Conservation (phyloP, 2,888 invertebrate genomes). For the Drosophila macrospina region DNA sequence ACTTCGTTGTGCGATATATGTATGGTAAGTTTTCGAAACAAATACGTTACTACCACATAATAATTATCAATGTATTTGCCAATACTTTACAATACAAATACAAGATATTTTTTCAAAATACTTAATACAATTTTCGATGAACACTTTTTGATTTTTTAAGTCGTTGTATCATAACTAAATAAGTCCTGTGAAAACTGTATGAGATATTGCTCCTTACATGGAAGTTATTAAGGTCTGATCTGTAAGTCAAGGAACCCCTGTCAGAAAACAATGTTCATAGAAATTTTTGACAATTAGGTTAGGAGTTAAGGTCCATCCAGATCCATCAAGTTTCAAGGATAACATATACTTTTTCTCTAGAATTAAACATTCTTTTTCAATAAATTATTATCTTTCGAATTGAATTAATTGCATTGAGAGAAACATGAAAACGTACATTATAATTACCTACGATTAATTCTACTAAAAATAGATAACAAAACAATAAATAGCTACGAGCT, state of each 20-base stretch:
- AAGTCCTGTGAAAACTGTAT: not conserved
- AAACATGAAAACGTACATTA: not conserved
- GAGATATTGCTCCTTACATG: not conserved
- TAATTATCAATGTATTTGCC: not conserved
- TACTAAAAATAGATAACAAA: constrained; percentile 30
- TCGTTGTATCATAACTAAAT: not conserved
- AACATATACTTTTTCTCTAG: not conserved
- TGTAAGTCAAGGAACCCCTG: not conserved
- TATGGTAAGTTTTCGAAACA: constrained; percentile 88
- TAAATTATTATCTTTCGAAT: not conserved
- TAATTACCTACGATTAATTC: constrained; percentile 12
- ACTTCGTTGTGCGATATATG: constrained; percentile 92
- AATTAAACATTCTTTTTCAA: not conserved
- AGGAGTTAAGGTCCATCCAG: not conserved
- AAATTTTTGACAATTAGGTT: not conserved
- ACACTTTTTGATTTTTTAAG: too few relatives aligned
- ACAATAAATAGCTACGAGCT: constrained; percentile 42
- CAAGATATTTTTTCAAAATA: not conserved
- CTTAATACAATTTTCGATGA: not conserved
- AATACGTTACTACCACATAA: not conserved
- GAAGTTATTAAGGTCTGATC: too few relatives aligned
- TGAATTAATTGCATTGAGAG: not conserved
- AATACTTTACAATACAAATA: not conserved
- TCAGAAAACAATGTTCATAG: not conserved
- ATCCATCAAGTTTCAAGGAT: not conserved